Conservation (phyloP, 2,888 invertebrate genomes). For the Diaperis boleti region DNA sequence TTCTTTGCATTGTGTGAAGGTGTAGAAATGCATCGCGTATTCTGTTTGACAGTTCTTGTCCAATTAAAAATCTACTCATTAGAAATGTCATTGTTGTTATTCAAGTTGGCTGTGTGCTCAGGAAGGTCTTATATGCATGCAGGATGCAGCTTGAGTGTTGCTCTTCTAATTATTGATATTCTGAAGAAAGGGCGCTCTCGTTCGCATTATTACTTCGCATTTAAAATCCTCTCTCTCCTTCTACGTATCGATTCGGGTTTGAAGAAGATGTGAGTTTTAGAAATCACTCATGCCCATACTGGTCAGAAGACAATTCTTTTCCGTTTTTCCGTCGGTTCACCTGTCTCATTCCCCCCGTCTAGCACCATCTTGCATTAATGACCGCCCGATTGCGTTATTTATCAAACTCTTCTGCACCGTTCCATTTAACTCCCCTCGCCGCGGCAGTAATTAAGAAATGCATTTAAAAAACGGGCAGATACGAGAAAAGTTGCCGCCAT, state of each 20-base stretch:
- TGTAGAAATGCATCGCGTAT: constrained; percentile 46
- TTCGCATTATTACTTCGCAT: constrained; percentile 12
- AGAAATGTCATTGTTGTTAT: constrained; percentile 48
- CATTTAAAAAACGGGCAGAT: constrained; percentile 61
- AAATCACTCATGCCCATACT: too few species aligned
- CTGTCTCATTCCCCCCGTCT: too few species aligned
- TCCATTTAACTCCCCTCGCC: constrained; percentile 43
- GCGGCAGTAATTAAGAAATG: constrained; percentile 57
- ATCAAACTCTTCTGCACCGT: constrained; percentile 5
- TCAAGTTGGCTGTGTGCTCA: constrained; percentile 18
- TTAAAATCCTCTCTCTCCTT: too few species aligned
- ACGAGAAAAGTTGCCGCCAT: constrained; percentile 60
- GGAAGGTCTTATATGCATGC: constrained; percentile 30
- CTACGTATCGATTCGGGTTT: constrained; percentile 19
- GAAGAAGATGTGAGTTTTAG: too few species aligned
- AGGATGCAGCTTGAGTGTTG: constrained; percentile 24
- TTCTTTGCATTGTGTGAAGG: constrained; percentile 2
- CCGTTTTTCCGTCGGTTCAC: too few species aligned
- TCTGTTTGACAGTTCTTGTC: constrained; percentile 58
- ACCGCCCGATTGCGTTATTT: constrained; percentile 7
- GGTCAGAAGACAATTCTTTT: too few species aligned
- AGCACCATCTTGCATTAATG: too few species aligned
- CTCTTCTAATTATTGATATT: constrained; percentile 38
- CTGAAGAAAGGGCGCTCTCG: constrained; percentile 15
- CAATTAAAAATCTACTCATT: constrained; percentile 60